Conservation (phyloP, 2,113 vertebrate species). For the Aspiorhynchus laticeps region DNA sequence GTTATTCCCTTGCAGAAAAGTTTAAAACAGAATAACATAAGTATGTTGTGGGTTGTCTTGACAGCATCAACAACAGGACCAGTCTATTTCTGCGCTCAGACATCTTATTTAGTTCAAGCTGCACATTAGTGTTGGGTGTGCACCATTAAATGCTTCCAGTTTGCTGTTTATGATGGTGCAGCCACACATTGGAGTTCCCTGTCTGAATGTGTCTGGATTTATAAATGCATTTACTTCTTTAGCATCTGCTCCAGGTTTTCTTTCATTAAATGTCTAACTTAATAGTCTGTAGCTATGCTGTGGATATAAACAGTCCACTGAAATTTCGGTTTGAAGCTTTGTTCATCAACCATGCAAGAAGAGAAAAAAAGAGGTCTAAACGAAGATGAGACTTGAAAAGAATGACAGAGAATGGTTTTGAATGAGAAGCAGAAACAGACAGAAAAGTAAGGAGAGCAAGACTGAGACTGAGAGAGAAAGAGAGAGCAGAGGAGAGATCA, state of each 20-base stretch:
- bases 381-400: background rate
- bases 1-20: constrained; percentile 8
- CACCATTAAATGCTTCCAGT: constrained; percentile 43
- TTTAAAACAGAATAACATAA: constrained; percentile 31
- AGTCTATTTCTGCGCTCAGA: constrained; percentile 16
- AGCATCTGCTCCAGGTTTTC: background rate
- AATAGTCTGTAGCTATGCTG: background rate
- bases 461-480: constrained; percentile 18
- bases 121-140: constrained; percentile 35
- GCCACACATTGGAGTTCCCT: constrained; percentile 7
- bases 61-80: constrained; percentile 34
- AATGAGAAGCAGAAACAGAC: constrained; percentile 1
- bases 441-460: background rate
- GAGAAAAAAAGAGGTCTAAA: background rate
- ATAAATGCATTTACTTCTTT: background rate
- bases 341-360: background rate
- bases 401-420: background rate
- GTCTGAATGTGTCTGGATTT: constrained; percentile 22
- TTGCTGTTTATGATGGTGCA: constrained; percentile 21
- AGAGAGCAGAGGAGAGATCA: constrained; percentile 45
- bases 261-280: background rate
- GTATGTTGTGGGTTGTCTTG: constrained; percentile 20
- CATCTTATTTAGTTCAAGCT: constrained; percentile 28
- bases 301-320: background rate
- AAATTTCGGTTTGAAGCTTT: background rate